phyloP scores from a whole-genome alignment of 1,140 invertebrate genomes.

The Achatina immaculata region DNA sequence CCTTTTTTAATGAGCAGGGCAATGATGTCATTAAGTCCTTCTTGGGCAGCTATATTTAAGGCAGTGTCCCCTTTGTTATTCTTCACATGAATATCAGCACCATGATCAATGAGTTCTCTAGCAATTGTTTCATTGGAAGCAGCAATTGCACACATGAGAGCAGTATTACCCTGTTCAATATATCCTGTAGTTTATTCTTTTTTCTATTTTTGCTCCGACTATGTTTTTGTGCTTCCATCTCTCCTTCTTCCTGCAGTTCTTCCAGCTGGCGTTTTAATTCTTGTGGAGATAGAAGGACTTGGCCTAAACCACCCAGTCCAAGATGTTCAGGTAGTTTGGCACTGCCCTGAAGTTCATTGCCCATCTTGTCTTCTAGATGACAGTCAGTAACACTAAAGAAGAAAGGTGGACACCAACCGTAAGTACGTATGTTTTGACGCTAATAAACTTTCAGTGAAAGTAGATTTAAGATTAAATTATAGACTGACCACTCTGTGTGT shows the following conservation, averaged over 20 bases:
- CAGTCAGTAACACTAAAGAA: no score
- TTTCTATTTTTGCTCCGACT: neutral
- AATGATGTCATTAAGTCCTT: slow-evolving; percentile 6
- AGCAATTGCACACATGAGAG: slow-evolving; percentile 7
- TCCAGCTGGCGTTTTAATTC: neutral
- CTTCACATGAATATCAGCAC: slow-evolving; percentile 20
- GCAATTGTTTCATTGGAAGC: neutral
- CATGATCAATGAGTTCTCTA: neutral
- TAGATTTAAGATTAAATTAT: no score
- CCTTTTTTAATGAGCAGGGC: neutral
- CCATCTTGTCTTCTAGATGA: no score
- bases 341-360: neutral
- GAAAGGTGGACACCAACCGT: no score
- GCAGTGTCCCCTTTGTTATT: slow-evolving; percentile 19
- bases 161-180: neutral
- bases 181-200: neutral
- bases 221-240: neutral
- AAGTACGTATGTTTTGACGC: no score
- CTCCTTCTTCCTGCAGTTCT: neutral
- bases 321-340: neutral
- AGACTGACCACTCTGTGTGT: no score
- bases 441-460: no score
- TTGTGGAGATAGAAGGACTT: neutral
- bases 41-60: neutral
- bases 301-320: neutral